phyloP scores from a whole-genome alignment of 2,113 vertebrate species.

The Limnothrissa miodon region DNA sequence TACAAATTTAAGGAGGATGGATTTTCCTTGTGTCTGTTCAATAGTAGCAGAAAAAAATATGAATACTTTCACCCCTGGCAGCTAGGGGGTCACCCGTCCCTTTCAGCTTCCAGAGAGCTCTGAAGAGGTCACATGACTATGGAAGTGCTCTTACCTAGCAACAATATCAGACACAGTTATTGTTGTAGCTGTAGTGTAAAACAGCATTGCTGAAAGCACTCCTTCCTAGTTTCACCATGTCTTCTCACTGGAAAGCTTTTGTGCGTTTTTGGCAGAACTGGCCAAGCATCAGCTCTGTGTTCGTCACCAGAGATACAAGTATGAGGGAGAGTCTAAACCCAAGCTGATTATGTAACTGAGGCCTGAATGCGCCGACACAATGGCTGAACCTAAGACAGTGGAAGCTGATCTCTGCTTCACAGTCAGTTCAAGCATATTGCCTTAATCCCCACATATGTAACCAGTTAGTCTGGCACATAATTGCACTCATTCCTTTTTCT shows the following conservation, averaged over 20 bases:
- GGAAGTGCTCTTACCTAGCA: background rate
- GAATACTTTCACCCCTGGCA: too few relatives aligned
- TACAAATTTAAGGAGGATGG: too few relatives aligned
- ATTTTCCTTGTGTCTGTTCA: too few relatives aligned
- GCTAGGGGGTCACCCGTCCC: background rate
- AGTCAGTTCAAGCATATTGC: background rate
- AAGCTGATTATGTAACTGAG: conserved; percentile 16
- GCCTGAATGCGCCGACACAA: background rate
- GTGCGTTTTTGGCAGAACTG: background rate
- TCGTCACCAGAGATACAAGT: background rate
- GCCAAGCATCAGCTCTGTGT: background rate
- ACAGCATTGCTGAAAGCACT: background rate
- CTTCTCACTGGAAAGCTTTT: background rate
- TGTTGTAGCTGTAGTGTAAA: background rate
- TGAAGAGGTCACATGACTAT: background rate
- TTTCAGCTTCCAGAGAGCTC: background rate
- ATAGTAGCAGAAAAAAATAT: too few relatives aligned
- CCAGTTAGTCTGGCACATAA: background rate
- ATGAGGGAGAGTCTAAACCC: background rate
- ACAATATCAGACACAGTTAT: conserved; percentile 4
- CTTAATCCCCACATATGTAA: background rate
- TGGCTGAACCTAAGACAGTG: background rate
- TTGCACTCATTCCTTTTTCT: background rate
- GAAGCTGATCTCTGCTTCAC: conserved; percentile 1
- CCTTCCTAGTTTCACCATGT: background rate